Evolutionary conservation across 2,113 vertebrate species (phyloP), one percentile per base, ranked within the genome.

Genomic region (Sturnus vulgaris): DNA sequence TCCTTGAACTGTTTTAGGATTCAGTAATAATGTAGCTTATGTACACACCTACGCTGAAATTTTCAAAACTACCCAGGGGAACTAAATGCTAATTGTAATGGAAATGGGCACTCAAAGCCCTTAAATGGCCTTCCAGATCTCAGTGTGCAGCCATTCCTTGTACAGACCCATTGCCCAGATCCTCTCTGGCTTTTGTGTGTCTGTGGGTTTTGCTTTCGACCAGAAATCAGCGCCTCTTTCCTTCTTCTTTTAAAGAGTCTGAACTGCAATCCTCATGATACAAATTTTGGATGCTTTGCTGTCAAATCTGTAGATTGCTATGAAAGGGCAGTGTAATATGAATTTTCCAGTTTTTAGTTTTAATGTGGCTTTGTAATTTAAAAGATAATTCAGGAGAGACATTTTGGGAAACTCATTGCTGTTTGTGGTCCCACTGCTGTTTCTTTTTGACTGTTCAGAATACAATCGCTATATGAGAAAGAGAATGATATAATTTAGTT

Each of bases 41-140:
- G 82, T 88, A 44, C 71, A 92, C 88, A 95, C 92, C 92, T 92
- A 96, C 15, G 1, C 56, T n/a, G 85, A 56, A 63, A 83, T 88
- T 88, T 86, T 60, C 85, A 81, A 49, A 90, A 68, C 64, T 75
- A 15, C 85, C 64, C 59, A 31, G 60, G 87, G 82, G 64, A 94
- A 30, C 24, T 9, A 40, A 86, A 59, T 35, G 71, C 40, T 93
- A 78, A 94, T 90, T 86, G 72, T 44, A 46, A 78, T 49, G 68
- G 84, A 92, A 95, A 92, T 72, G 71, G 82, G 56, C 82, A 80
- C 82, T 85, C 52, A 6, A 13, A 92, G 28, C 18, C 68, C 71
- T 92, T 22, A 78, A 86, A 70, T 10, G 40, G 79, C 68, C 57
- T 80, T 50, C 56, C 60, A 47, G 4, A 27, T 39, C 35, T 39